Percentiles rank a stretch among this genome's conserved stretches.
Conservation (phyloP, 2,113 vertebrate species). For the Stegastes partitus region DNA sequence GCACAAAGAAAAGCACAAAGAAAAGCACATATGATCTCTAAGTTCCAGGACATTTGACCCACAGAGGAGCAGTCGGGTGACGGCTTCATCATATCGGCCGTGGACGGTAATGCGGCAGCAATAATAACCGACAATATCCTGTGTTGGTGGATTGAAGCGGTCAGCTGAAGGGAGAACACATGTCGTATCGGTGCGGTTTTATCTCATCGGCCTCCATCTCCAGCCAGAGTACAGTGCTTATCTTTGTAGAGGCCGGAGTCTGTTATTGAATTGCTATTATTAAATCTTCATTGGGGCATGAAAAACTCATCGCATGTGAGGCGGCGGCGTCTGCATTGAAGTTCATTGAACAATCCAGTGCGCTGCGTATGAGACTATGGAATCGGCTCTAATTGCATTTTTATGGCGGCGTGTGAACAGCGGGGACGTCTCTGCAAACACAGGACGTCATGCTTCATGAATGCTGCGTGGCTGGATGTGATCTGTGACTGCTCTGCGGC, state of each 20-base stretch:
- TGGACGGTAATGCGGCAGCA: constrained; percentile 12
- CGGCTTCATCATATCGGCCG: constrained; percentile 40
- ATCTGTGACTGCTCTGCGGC: constrained; percentile 27
- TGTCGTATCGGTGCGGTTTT: constrained; percentile 25
- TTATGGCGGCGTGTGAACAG: constrained; percentile 42
- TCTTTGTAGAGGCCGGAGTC: constrained; percentile 26
- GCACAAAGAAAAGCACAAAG: constrained; percentile 14
- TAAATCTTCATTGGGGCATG: constrained; percentile 66
- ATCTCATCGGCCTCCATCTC: constrained; percentile 43
- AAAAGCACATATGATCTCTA: constrained; percentile 1
- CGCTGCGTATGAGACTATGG: constrained; percentile 48
- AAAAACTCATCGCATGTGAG: constrained; percentile 52
- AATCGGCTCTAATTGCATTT: constrained; percentile 71
- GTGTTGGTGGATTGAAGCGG: constrained; percentile 19
- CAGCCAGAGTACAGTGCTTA: constrained; percentile 18
- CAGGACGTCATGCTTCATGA: constrained; percentile 35
- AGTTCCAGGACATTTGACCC: constrained; percentile 23
- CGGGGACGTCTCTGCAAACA: constrained; percentile 37
- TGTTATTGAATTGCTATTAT: constrained; percentile 66
- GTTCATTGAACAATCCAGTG: constrained; percentile 62
- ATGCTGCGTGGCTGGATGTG: constrained; percentile 22
- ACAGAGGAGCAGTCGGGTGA: constrained; percentile 24
- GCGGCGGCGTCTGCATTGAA: constrained; percentile 34
- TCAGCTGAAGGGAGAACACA: constrained; percentile 20
- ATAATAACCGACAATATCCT: constrained; percentile 22